phyloP scores from a whole-genome alignment of 2,888 invertebrate genomes.

The Cyclophora punctaria region DNA sequence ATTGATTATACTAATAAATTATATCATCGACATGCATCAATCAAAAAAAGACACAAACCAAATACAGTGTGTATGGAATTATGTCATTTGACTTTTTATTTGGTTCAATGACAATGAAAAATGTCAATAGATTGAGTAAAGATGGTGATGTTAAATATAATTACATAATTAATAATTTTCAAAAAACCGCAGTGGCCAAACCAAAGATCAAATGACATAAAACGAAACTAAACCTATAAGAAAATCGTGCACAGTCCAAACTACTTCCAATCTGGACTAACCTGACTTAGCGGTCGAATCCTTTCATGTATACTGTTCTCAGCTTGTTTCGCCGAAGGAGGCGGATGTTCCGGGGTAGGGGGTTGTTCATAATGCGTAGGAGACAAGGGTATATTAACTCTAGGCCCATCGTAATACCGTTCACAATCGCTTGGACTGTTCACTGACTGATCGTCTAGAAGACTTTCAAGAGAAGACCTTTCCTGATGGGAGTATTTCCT shows the following conservation, averaged over 20 bases:
- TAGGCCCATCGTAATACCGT: slow-evolving; percentile 53
- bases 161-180: no score
- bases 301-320: slow-evolving; percentile 92
- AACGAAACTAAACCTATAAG: no score
- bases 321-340: slow-evolving; percentile 92
- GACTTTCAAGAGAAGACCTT: slow-evolving; percentile 75
- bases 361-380: slow-evolving; percentile 94
- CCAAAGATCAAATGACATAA: neutral
- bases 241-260: slow-evolving; percentile 10
- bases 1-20: no score
- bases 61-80: no score
- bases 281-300: slow-evolving; percentile 92
- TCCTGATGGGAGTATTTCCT: slow-evolving; percentile 71
- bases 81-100: no score
- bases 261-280: slow-evolving; percentile 71
- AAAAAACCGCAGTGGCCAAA: neutral
- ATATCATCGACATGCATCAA: no score
- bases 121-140: no score
- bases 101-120: no score
- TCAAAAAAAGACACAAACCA: no score
- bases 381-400: slow-evolving; percentile 80
- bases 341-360: slow-evolving; percentile 95
- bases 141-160: no score
- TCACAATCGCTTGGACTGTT: slow-evolving; percentile 70
- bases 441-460: slow-evolving; percentile 75